Evolutionary conservation across 2,797 vertebrate species (phyloP).

Genomic region (Mormyrus proboscirostris): DNA sequence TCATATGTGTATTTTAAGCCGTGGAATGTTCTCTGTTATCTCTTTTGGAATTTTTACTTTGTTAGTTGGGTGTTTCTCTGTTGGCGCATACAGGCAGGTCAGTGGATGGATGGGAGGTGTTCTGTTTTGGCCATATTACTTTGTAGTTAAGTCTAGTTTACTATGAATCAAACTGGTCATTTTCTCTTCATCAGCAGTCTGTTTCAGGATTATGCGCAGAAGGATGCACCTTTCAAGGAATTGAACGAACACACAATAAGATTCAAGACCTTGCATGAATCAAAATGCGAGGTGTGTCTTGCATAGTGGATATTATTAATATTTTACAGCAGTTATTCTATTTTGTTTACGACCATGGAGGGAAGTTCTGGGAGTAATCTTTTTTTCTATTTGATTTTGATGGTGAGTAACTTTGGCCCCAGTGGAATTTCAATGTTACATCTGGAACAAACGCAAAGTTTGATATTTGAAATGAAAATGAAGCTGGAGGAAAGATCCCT

Average conservation of each 20-base stretch:
- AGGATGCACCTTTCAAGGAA: background rate
- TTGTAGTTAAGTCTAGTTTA: background rate
- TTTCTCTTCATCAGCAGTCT: background rate
- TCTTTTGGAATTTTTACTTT: background rate
- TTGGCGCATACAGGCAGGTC: background rate
- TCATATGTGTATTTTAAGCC: background rate
- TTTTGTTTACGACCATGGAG: background rate
- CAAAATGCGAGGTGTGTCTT: background rate
- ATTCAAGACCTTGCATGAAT: background rate
- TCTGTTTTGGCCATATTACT: background rate
- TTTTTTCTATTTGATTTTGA: background rate
- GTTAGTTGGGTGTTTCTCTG: background rate
- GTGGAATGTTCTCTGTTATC: background rate
- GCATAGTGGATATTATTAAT: background rate
- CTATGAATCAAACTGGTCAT: background rate
- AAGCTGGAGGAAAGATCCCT: background rate
- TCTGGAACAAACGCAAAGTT: background rate
- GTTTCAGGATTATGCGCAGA: background rate
- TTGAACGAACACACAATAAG: background rate
- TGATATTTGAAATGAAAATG: conserved; percentile 10
- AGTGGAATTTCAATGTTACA: background rate
- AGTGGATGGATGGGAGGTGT: background rate
- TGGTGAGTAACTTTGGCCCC: background rate
- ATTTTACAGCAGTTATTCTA: background rate
- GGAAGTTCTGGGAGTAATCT: background rate